A percentile compares a stretch with the other conserved stretches of the same genome.
phyloP scores from a whole-genome alignment of 2,888 invertebrate genomes.

The Galerucella pusilla region DNA sequence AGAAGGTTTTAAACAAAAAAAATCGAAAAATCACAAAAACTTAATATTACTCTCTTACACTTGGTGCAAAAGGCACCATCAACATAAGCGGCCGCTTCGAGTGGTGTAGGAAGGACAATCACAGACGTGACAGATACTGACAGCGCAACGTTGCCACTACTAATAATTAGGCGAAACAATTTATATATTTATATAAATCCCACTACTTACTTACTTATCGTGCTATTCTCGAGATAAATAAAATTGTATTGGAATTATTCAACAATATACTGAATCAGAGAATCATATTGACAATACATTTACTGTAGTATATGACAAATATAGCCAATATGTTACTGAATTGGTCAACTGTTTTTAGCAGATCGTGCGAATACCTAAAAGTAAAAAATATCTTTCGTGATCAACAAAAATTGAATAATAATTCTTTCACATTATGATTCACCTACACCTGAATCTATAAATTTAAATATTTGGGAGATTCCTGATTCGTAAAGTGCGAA shows the following conservation, averaged over 20 bases:
- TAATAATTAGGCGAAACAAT: background rate
- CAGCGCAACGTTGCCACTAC: conserved; percentile 30
- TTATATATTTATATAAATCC: conserved; percentile 13
- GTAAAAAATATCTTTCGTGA: background rate
- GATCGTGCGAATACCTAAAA: background rate
- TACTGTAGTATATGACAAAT: background rate
- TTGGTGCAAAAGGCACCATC: conserved; percentile 44
- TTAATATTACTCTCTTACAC: conserved; percentile 35
- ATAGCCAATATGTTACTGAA: background rate
- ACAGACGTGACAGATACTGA: conserved; percentile 10
- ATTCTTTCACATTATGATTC: background rate
- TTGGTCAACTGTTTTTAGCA: background rate
- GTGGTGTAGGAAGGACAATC: conserved; percentile 1
- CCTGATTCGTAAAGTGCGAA: background rate
- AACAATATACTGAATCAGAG: background rate
- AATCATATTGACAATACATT: background rate
- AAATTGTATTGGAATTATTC: conserved; percentile 1
- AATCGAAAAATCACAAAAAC: conserved; percentile 38
- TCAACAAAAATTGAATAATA: background rate
- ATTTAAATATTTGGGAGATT: background rate
- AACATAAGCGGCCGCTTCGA: conserved; percentile 27
- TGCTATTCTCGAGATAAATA: background rate
- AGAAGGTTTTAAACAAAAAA: conserved; percentile 23
- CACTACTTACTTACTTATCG: conserved; percentile 10
- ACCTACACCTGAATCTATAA: background rate